phyloP scores from a whole-genome alignment of 2,797 vertebrate species.

The Orestias chungarensis region DNA sequence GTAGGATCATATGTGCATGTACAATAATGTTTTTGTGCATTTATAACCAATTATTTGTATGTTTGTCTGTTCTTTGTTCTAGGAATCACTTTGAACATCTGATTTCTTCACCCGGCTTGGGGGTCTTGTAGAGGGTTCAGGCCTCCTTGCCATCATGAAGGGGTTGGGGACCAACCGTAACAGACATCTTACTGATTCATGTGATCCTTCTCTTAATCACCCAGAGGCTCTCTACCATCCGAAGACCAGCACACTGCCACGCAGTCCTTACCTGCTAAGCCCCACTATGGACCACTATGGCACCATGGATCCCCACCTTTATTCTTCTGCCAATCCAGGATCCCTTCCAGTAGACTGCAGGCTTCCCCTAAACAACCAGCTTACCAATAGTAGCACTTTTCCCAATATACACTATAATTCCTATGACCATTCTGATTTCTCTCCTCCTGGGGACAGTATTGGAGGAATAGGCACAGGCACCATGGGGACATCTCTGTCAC shows the following conservation, averaged over 20 bases:
- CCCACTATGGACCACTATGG: slow-evolving; percentile 88
- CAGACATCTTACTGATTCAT: slow-evolving; percentile 92
- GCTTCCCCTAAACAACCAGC: slow-evolving; percentile 93
- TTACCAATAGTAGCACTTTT: slow-evolving; percentile 96
- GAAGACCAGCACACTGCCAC: slow-evolving; percentile 83
- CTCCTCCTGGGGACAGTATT: slow-evolving; percentile 89
- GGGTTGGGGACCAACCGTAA: slow-evolving; percentile 93
- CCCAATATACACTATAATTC: slow-evolving; percentile 97
- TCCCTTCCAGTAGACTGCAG: slow-evolving; percentile 89
- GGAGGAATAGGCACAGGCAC: slow-evolving; percentile 88
- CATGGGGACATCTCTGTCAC: slow-evolving; percentile 80
- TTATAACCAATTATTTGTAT: slow-evolving; percentile 12
- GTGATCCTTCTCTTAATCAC: slow-evolving; percentile 87
- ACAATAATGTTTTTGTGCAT: slow-evolving; percentile 23
- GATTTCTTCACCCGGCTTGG: slow-evolving; percentile 62
- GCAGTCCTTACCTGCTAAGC: slow-evolving; percentile 90
- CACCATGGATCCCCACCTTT: slow-evolving; percentile 86
- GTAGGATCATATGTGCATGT: slow-evolving; percentile 20
- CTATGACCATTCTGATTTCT: slow-evolving; percentile 86
- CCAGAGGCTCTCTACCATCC: slow-evolving; percentile 86
- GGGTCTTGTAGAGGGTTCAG: slow-evolving; percentile 80
- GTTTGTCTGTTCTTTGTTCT: slow-evolving; percentile 35
- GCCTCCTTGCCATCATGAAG: slow-evolving; percentile 87
- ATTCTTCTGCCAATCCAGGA: slow-evolving; percentile 79
- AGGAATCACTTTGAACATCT: slow-evolving; percentile 64